These are phyloP conservation scores for Urocitellus parryii DNA, from an alignment of 2,113 vertebrate genomes.

Conservation along the genomic window DNA sequence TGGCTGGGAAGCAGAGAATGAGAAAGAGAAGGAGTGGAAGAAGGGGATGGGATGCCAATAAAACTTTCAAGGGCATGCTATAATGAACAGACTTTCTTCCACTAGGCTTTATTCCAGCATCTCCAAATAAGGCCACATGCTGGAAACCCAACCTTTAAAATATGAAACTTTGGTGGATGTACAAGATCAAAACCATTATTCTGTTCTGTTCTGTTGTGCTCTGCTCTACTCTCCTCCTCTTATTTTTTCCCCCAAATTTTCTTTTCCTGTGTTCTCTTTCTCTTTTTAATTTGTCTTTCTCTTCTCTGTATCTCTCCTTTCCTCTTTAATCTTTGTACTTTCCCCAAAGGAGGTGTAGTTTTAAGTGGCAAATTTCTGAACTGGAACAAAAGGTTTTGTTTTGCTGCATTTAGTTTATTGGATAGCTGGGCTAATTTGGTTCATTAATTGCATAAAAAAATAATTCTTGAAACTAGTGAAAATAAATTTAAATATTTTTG, in stretches of 20 bases:
- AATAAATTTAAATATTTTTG: not conserved
- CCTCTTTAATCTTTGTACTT: not conserved
- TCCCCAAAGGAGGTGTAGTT: not conserved
- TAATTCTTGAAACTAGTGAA: not conserved
- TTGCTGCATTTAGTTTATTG: conserved; percentile 45
- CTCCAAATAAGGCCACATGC: not conserved
- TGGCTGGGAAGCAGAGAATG: not conserved
- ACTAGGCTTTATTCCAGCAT: not conserved
- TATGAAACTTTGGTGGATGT: not conserved
- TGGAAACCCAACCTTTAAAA: not conserved
- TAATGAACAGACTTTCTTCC: too few relatives aligned
- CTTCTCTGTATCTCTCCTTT: too few relatives aligned
- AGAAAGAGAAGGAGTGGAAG: too few relatives aligned
- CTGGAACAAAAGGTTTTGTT: conserved; percentile 8
- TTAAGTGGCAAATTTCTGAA: not conserved
- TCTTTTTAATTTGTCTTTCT: too few relatives aligned
- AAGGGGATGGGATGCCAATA: too few relatives aligned
- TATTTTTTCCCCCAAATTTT: not conserved
- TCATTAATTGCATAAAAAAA: conserved; percentile 33
- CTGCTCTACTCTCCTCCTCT: too few relatives aligned
- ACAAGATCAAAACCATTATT: not conserved
- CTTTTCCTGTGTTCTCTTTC: too few relatives aligned
- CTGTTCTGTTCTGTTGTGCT: too few relatives aligned
- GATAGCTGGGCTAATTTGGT: too few relatives aligned
- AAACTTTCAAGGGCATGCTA: too few relatives aligned